These are phyloP conservation scores for Meloe dianella DNA, from an alignment of 2,888 invertebrate genomes.

Conservation along the genomic window DNA sequence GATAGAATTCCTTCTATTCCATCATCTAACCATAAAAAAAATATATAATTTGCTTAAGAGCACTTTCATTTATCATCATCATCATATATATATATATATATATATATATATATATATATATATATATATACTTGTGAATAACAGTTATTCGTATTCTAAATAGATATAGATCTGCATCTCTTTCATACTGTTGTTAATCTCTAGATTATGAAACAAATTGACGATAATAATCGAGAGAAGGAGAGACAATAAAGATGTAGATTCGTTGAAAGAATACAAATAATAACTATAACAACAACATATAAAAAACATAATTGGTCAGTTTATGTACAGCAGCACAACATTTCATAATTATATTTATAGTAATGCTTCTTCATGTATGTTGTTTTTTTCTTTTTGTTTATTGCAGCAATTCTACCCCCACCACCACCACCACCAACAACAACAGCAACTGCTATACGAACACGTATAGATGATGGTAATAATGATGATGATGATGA, in stretches of 20 bases:
- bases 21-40: neutral
- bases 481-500: conserved; percentile 55
- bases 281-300: neutral
- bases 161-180: neutral
- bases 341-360: conserved; percentile 11
- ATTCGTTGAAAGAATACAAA: neutral
- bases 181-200: neutral
- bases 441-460: conserved; percentile 48
- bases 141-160: neutral
- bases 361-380: neutral
- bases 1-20: neutral
- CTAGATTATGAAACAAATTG: neutral
- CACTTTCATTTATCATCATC: neutral
- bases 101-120: too few relatives aligned
- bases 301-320: conserved; percentile 13
- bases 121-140: neutral
- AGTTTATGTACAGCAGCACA: conserved; percentile 1
- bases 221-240: neutral
- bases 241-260: neutral
- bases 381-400: neutral
- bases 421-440: conserved; percentile 23
- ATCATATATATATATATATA: too few relatives aligned
- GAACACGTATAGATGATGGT: conserved; percentile 58
- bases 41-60: neutral
- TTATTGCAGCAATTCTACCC: conserved; percentile 37